phyloP scores from a whole-genome alignment of 2,888 invertebrate species.

The Leptopilina myrica region DNA sequence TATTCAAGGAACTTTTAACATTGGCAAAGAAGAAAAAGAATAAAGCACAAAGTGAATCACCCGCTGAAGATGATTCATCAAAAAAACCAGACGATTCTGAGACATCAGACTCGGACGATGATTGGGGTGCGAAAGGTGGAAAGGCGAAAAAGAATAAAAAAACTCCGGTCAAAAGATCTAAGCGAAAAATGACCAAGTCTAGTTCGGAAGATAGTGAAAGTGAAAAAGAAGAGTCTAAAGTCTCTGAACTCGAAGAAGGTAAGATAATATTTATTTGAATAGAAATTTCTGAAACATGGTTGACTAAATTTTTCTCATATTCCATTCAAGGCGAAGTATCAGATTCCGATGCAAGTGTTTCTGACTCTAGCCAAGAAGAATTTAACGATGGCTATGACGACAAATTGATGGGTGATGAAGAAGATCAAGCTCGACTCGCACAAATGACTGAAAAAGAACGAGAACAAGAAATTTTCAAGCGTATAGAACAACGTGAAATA shows the following conservation, averaged over 20 bases:
- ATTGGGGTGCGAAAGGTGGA: conserved; percentile 66
- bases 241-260: conserved; percentile 91
- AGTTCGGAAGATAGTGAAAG: conserved; percentile 74
- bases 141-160: conserved; percentile 62
- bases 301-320: background rate
- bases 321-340: conserved; percentile 86
- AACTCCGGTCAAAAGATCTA: conserved; percentile 68
- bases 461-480: conserved; percentile 97
- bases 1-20: conserved; percentile 85
- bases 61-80: conserved; percentile 66
- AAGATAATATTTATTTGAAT: conserved; percentile 48
- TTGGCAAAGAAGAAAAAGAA: conserved; percentile 88
- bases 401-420: conserved; percentile 97
- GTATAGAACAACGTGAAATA: conserved; percentile 95
- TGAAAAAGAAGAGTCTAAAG: conserved; percentile 77
- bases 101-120: conserved; percentile 77
- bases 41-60: conserved; percentile 73
- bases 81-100: conserved; percentile 77
- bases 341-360: conserved; percentile 80
- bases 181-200: conserved; percentile 76
- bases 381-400: conserved; percentile 98
- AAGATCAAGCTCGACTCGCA: conserved; percentile 92
- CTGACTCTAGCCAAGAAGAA: conserved; percentile 87
- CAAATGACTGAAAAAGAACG: conserved; percentile 97
- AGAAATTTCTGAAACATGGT: background rate